Base-by-base conservation (phyloP, 1,140 invertebrate species). In the Bombus cullumanus region DNA sequence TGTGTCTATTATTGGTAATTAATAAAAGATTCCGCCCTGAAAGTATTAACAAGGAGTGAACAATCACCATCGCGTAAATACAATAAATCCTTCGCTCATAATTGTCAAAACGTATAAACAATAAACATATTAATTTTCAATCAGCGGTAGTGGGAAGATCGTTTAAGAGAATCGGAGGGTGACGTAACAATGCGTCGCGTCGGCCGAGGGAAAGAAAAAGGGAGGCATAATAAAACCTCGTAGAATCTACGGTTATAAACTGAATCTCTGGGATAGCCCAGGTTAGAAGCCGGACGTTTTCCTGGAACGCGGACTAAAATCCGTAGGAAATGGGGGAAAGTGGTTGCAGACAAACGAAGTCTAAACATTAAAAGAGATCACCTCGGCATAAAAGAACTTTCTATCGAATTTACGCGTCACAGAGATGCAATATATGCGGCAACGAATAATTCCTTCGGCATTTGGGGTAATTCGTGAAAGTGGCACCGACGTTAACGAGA, bases 191-290 rank as follows among this genome's bases (percentile, higher is more conserved):
- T 53, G 6, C 47, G 47, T 53, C 47, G 47, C 18, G 47, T 53
- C 47, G 47, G 47, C 18, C 18, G 47, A 47, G 39, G 25, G 12
- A 41, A 15, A 47, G 15, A 41, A 31, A 77, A 72, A 18, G 43
- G 18, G 39, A 66, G 73, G n/a, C 41, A 74, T 77, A 81, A 86
- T 89, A 89, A 89, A 87, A 89, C 10, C 85, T 18, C 5, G 6
- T 53, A 8, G 47, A 53, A 18, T 53, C 18, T 22, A 22, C 77
- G 73, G 81, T 81, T 66, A 87, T 89, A 87, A 85, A 87, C 81
- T 73, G 81, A 89, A 89, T 87, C 77, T 78, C 34, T 87, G 57
- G 81, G 80, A 86, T 82, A 71, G 77, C 10, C 43, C 43, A 34
- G 39, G 31, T 37, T 74, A 66, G 69, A 76, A 71, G 62, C 43